Evolutionary conservation across 1,140 invertebrate species (phyloP).

Genomic region (Ganaspis sp.): DNA sequence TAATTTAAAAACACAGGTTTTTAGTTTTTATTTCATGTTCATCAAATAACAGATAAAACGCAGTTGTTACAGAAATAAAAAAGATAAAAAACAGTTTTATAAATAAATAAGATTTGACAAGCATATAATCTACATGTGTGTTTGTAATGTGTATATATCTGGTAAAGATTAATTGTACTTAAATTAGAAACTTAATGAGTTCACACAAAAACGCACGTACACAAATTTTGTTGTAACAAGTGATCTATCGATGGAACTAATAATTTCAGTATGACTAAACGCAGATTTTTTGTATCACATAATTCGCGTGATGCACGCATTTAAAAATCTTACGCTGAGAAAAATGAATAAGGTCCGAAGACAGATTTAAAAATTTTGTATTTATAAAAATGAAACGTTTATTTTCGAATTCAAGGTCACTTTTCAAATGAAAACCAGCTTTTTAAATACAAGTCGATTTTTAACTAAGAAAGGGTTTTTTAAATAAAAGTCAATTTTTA

Average conservation of each 20-base stretch:
- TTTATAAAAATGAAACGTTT: no score
- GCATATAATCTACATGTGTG: no score
- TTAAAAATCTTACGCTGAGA: neutral
- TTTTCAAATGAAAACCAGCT: no score
- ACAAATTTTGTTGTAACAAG: neutral
- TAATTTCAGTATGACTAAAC: neutral
- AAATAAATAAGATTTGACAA: no score
- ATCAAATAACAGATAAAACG: neutral
- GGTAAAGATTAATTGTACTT: no score
- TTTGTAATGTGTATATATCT: no score
- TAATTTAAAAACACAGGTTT: no score
- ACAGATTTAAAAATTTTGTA: neutral
- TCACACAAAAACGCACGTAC: neutral
- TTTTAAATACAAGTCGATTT: no score
- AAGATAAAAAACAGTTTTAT: neutral
- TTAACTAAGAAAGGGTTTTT: no score
- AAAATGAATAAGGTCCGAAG: neutral
- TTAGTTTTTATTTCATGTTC: neutral
- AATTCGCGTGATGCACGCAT: neutral
- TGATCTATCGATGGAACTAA: neutral
- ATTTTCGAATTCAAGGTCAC: no score
- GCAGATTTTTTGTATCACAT: constrained; percentile 19
- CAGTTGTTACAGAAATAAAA: neutral
- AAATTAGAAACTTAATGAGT: no score
- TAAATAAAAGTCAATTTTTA: no score